phyloP scores from a whole-genome alignment of 1,140 invertebrate species.

The Ceratina calcarata region DNA sequence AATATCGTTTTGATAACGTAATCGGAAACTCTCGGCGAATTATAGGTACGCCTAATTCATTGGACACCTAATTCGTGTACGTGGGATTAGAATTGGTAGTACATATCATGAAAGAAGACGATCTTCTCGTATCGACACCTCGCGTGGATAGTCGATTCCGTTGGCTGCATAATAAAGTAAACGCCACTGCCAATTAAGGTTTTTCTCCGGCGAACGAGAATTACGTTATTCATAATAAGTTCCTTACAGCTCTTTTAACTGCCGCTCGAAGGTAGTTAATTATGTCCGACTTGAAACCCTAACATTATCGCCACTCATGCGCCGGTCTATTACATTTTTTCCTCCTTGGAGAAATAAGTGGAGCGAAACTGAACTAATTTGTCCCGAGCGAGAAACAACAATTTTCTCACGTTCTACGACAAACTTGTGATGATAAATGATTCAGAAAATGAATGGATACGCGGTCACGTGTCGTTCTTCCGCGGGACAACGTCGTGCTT shows the following conservation, averaged over 20 bases:
- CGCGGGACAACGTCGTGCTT: slow-evolving; percentile 16
- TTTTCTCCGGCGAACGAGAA: slow-evolving; percentile 29
- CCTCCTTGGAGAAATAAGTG: slow-evolving; percentile 32
- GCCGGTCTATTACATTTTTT: slow-evolving; percentile 29
- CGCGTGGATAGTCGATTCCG: neutral
- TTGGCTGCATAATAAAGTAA: slow-evolving; percentile 7
- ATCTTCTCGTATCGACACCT: neutral
- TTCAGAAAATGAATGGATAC: slow-evolving; percentile 33
- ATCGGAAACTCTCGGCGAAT: neutral
- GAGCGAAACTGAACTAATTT: slow-evolving; percentile 53
- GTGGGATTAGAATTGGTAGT: too few species aligned
- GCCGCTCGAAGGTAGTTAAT: slow-evolving; percentile 42
- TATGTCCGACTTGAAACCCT: slow-evolving; percentile 44
- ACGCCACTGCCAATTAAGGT: slow-evolving; percentile 39
- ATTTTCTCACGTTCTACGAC: slow-evolving; percentile 57
- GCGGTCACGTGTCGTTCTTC: too few species aligned
- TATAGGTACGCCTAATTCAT: neutral
- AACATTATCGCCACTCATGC: slow-evolving; percentile 48
- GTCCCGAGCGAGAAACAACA: slow-evolving; percentile 44
- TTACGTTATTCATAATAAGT: slow-evolving; percentile 49
- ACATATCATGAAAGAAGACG: too few species aligned
- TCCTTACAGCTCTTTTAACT: slow-evolving; percentile 45
- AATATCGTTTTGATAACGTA: neutral
- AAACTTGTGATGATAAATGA: slow-evolving; percentile 45
- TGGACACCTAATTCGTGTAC: too few species aligned